Evolutionary conservation across 2,113 vertebrate genomes (phyloP).

Genomic region (Chloebia gouldiae): DNA sequence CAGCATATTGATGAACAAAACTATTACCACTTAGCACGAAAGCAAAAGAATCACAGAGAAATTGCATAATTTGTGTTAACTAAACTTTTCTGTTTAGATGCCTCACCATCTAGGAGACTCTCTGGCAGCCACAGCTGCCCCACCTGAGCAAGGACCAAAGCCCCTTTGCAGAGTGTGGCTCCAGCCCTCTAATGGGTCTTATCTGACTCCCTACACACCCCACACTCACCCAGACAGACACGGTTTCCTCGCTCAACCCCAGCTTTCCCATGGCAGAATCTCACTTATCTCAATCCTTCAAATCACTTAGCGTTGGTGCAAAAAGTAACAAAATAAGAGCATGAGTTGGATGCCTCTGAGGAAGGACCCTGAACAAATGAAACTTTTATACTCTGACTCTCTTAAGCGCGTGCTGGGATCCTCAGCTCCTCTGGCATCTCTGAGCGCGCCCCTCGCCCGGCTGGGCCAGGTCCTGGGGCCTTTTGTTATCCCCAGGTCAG

Average conservation of each 20-base stretch:
- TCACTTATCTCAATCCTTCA: not conserved
- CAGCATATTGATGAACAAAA: not conserved
- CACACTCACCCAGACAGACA: not conserved
- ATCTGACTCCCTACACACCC: not conserved
- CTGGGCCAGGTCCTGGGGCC: not conserved
- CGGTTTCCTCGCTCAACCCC: no score
- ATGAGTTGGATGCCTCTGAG: not conserved
- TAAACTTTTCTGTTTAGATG: not conserved
- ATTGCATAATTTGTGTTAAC: not conserved
- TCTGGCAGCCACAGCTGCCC: not conserved
- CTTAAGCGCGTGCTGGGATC: accelerated
- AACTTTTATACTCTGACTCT: not conserved
- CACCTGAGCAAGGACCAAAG: not conserved
- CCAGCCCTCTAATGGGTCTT: accelerated
- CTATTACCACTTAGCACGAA: not conserved
- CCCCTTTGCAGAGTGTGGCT: not conserved
- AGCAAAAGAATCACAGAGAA: not conserved
- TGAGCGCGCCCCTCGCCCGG: accelerated
- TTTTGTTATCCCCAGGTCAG: not conserved
- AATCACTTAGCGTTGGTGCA: not conserved
- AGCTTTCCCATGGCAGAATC: not conserved
- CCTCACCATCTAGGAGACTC: not conserved
- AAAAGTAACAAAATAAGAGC: not conserved
- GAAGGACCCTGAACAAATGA: not conserved
- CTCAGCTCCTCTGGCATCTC: accelerated